phyloP scores from a whole-genome alignment of 2,888 invertebrate species.

The Lasioglossum vierecki region DNA sequence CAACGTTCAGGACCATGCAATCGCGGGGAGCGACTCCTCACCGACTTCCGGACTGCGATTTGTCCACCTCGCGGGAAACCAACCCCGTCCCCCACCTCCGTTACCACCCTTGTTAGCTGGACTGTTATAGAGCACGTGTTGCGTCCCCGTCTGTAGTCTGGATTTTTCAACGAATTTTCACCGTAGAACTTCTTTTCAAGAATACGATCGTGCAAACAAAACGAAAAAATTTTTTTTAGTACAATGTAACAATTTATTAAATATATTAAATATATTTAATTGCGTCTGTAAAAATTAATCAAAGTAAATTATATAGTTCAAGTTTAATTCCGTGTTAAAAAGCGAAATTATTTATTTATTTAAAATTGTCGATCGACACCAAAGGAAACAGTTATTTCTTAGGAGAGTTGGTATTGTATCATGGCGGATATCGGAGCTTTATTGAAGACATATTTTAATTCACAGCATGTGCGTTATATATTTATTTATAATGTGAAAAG shows the following conservation, averaged over 20 bases:
- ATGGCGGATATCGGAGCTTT: neutral
- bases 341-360: no score
- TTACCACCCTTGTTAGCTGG: neutral
- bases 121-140: slow-evolving; percentile 1
- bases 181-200: neutral
- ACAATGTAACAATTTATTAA: no score
- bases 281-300: no score
- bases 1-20: slow-evolving; percentile 41
- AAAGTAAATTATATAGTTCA: no score
- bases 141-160: neutral
- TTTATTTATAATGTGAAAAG: neutral
- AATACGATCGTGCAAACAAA: neutral
- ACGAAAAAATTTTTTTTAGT: no score
- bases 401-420: neutral
- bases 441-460: no score
- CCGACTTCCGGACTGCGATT: slow-evolving; percentile 63
- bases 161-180: neutral
- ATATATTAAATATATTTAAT: no score
- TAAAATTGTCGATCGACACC: no score
- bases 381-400: neutral
- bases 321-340: no score
- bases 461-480: no score
- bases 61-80: slow-evolving; percentile 47
- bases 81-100: neutral
- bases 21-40: slow-evolving; percentile 67